Conservation (phyloP, 2,797 vertebrate genomes). For the Poeciliopsis gracilis region DNA sequence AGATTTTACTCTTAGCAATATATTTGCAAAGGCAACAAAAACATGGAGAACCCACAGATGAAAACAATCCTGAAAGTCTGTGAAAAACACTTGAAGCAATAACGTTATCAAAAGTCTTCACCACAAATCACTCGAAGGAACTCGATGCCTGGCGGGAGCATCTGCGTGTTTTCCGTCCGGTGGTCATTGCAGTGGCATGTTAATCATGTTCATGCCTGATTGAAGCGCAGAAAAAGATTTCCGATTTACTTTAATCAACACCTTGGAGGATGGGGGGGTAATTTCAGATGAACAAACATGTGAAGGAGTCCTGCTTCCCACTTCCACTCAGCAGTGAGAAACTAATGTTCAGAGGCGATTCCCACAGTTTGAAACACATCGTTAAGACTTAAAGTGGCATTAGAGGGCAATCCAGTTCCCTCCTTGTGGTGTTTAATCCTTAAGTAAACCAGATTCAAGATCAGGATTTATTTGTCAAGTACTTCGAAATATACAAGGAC, state of each 20-base stretch:
- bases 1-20: neutral
- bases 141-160: constrained; percentile 6
- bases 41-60: neutral
- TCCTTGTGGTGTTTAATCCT: neutral
- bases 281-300: neutral
- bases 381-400: neutral
- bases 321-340: constrained; percentile 16
- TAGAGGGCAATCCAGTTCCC: neutral
- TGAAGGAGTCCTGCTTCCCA: neutral
- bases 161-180: constrained; percentile 31
- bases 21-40: no score
- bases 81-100: constrained; percentile 31
- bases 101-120: constrained; percentile 25
- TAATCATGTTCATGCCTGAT: constrained; percentile 33
- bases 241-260: constrained; percentile 14
- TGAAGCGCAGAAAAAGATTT: constrained; percentile 9
- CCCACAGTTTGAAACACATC: neutral
- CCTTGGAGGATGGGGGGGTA: neutral
- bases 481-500: neutral
- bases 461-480: neutral
- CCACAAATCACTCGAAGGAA: constrained; percentile 27
- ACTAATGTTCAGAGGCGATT: constrained; percentile 13
- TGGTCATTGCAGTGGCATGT: constrained; percentile 2
- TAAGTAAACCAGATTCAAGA: constrained; percentile 1
- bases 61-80: neutral